A percentile compares a stretch with the other conserved stretches of the same genome.
Conservation (phyloP, 2,113 vertebrate species). For the Labrus mixtus region DNA sequence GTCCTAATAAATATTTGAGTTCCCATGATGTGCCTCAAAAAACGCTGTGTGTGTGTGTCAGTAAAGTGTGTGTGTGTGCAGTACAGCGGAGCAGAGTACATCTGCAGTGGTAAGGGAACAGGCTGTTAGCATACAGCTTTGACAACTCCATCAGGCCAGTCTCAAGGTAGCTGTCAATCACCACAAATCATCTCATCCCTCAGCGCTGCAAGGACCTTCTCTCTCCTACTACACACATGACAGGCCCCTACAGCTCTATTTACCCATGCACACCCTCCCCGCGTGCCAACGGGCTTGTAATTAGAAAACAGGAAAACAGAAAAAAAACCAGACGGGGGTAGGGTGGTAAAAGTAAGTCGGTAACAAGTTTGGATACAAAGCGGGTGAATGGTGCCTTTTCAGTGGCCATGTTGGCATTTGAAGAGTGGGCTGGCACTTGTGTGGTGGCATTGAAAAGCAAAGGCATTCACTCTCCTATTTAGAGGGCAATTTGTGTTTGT, state of each 20-base stretch:
- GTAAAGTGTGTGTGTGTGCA: conserved; percentile 67
- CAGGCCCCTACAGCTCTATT: conserved; percentile 97
- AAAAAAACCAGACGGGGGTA: conserved; percentile 68
- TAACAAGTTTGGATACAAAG: conserved; percentile 77
- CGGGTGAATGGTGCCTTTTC: conserved; percentile 72
- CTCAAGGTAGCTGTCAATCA: conserved; percentile 99
- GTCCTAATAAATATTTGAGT: conserved; percentile 76
- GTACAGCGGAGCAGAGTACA: conserved; percentile 79
- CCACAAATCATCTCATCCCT: conserved; percentile 95
- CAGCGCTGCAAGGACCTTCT: conserved; percentile 91
- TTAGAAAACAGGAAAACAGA: conserved; percentile 83
- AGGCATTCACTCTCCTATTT: conserved; percentile 68
- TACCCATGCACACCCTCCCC: conserved; percentile 87
- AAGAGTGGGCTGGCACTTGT: conserved; percentile 68
- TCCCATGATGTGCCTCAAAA: conserved; percentile 67
- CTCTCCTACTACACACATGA: conserved; percentile 85
- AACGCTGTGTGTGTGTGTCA: conserved; percentile 13
- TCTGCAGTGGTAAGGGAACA: conserved; percentile 84
- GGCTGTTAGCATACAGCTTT: conserved; percentile 87
- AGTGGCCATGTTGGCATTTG: conserved; percentile 62
- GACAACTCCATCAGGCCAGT: conserved; percentile 98
- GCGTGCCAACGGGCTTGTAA: conserved; percentile 89
- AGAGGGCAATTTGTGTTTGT: conserved; percentile 44
- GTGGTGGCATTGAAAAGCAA: conserved; percentile 65
- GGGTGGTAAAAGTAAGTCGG: conserved; percentile 57